Base-by-base conservation (phyloP, 2,888 invertebrate species). In the Limnephilus marmoratus region DNA sequence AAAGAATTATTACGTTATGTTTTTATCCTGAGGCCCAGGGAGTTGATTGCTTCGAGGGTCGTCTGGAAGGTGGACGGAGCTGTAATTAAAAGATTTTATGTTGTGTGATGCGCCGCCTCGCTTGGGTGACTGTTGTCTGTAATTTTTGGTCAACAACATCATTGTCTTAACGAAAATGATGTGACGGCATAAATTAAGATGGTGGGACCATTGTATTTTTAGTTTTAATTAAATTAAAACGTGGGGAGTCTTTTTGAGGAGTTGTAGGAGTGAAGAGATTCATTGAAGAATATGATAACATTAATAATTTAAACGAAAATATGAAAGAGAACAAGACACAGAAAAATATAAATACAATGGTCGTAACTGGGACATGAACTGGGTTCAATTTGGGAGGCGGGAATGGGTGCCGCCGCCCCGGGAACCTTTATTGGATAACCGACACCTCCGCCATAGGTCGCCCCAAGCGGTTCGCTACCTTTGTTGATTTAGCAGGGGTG, bases 1-100 rank as follows among this genome's bases (percentile, higher is more conserved):
- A 86, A 86, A 86, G 45, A 86, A 86, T 45, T 53, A 53, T 53
- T 68, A n/a, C 45, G 45, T 86, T 45, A 86, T 86, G 49, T 86
- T 86, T 45, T 86, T 86, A 86, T 86, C n/a, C n/a, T 29, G 13
- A 11, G 86, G 86, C 49, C 86, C 9, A 24, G 9, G 18, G 9
- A 37, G 41, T 24, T 86, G 86, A 45, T 45, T 49, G 45, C 86
- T 45, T 49, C 29, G 86, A 86, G 86, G 86, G 86, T 41, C 86
- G 45, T 15, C 45, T 29, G n/a, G 29, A 45, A 11, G n/a, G 86
- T 45, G 4, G 68, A 34, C 82, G 31, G 82, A 68, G 24, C 9
- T 7, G 24, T 68, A 68, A 68, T 68, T 68, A 68, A 68, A 68
- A 68, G 68, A n/a, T 68, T 68, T 53, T 53, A 53, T 53, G 53